Base-by-base conservation (phyloP, 2,888 invertebrate species). In the Brassicogethes aeneus region DNA sequence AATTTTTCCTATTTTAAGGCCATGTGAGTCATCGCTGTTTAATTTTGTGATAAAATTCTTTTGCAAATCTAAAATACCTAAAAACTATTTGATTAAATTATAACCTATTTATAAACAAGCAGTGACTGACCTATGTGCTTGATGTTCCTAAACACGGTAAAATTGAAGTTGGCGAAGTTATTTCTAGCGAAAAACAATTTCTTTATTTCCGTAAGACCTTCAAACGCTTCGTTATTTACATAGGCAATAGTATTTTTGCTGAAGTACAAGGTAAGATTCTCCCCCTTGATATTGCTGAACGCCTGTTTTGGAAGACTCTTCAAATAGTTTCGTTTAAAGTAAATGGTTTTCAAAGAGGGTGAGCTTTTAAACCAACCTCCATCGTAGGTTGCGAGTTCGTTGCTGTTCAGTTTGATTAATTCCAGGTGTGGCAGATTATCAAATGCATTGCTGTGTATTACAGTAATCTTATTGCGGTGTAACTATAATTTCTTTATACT, bases 281-380 rank as follows among this genome's bases (percentile, higher is more conserved):
- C 23, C 23, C 10, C 10, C 5, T 7, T 10, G 5, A 23, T 23
- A 23, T 23, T 5, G 5, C 10, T 5, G 10, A 23, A 23, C 23
- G 23, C 23, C 5, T 23, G 5, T 7, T 23, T 5, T 10, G 23
- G 23, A 23, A 23, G 5, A 5, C 10, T 10, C 5, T 10, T 23
- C 23, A 23, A 23, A 10, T 23, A 7, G 10, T 23, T 23, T 10
- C 23, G 5, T 10, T 23, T 23, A 10, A 5, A 23, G 10, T 7
- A 23, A 23, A 23, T 23, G 5, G 10, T 23, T 10, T 5, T 7
- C 5, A 23, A 10, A 7, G 5, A 7, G 23, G 66, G 65, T 23
- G 57, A 56, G 34, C 60, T 55, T 32, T 43, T 43, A 40, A 66
- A 65, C 64, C 65, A 66, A 3, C 59, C 48, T 3, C 46, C 37